phyloP scores from a whole-genome alignment of 2,797 vertebrate species.

The Tragelaphus oryx region DNA sequence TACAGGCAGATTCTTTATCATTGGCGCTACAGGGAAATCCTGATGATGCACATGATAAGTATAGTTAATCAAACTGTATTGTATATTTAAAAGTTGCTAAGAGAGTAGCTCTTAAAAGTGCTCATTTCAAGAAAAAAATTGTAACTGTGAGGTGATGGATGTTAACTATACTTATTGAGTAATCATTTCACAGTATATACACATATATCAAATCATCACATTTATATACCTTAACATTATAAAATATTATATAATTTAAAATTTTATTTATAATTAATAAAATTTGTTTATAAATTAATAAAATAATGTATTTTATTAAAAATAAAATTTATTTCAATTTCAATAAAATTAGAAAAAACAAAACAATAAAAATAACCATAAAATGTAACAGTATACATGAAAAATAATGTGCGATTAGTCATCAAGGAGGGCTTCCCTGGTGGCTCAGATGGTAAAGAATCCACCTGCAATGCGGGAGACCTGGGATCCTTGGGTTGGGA shows the following conservation, averaged over 20 bases:
- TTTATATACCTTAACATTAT: not conserved
- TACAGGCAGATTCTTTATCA: not conserved
- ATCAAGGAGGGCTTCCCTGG: not conserved
- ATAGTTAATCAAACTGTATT: not conserved
- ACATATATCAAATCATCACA: not conserved
- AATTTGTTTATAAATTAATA: not conserved
- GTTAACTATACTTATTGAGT: not conserved
- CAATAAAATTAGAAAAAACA: not conserved
- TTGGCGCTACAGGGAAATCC: not conserved
- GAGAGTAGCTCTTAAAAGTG: not conserved
- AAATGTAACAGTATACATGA: not conserved
- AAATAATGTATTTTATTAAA: not conserved
- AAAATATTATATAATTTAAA: not conserved
- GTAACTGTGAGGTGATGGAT: not conserved
- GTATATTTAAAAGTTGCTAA: not conserved
- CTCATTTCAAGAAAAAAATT: not conserved
- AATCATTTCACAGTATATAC: not conserved
- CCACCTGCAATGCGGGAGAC: not conserved
- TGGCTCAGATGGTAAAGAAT: not conserved
- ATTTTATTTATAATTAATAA: not conserved
- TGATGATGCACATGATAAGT: not conserved
- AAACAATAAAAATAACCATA: not conserved
- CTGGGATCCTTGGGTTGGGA: not conserved
- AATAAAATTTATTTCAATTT: not conserved
- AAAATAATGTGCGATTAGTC: not conserved